Conservation (phyloP, 2,113 vertebrate genomes). For the Leptobrachium leishanense region DNA sequence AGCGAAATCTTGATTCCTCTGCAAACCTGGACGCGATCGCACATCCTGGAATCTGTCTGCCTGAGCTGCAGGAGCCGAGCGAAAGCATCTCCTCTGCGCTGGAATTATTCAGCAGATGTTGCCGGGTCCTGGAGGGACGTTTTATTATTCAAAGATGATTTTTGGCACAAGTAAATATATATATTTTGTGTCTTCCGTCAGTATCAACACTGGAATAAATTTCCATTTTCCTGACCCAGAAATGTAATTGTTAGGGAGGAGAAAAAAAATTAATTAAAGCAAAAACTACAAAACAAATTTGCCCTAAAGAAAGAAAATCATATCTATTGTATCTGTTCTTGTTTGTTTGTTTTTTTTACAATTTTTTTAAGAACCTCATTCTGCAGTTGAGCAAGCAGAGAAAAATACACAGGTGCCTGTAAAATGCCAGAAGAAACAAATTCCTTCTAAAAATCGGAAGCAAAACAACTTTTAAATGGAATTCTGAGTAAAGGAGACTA, state of each 20-base stretch:
- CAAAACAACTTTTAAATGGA: too few relatives aligned
- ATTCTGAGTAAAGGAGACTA: too few relatives aligned
- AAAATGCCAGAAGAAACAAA: too few relatives aligned
- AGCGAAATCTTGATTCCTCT: conserved; percentile 65
- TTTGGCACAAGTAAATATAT: conserved; percentile 55
- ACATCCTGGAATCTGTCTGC: conserved; percentile 57
- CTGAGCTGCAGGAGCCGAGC: conserved; percentile 48
- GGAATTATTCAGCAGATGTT: conserved; percentile 54
- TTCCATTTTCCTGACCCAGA: conserved; percentile 10
- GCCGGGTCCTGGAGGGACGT: conserved; percentile 49
- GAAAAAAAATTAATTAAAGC: too few relatives aligned
- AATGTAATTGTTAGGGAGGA: conserved; percentile 46
- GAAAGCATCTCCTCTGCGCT: conserved; percentile 48
- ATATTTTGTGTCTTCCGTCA: conserved; percentile 50
- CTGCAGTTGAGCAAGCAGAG: too few relatives aligned
- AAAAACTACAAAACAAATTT: too few relatives aligned
- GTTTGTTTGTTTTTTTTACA: too few relatives aligned
- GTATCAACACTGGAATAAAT: conserved; percentile 54
- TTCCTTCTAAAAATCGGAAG: too few relatives aligned
- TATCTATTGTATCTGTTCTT: too few relatives aligned
- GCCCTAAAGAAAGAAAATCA: too few relatives aligned
- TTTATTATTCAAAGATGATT: conserved; percentile 52
- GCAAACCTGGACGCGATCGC: conserved; percentile 58
- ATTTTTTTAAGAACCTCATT: too few relatives aligned
- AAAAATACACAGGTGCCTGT: too few relatives aligned